Conservation (phyloP, 2,888 invertebrate genomes). For the Oeneis ivallda region DNA sequence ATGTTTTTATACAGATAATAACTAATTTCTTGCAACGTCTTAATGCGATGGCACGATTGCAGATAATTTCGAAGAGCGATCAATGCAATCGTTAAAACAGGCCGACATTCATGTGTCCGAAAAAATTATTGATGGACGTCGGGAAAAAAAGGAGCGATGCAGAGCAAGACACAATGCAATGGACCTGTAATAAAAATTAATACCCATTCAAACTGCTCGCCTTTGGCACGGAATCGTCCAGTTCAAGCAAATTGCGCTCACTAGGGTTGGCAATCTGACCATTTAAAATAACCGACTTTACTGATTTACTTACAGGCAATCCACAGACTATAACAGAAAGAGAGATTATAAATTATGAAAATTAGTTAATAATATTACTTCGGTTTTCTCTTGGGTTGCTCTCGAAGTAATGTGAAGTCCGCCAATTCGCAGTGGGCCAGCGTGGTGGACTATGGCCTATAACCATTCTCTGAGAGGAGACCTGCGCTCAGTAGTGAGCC, state of each 20-base stretch:
- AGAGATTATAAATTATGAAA: too few relatives aligned
- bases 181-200: conserved; percentile 79
- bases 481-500: too few relatives aligned
- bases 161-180: conserved; percentile 66
- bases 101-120: conserved; percentile 75
- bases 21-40: conserved; percentile 43
- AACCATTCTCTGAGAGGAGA: too few relatives aligned
- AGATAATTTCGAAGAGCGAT: conserved; percentile 65
- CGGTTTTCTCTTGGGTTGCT: too few relatives aligned
- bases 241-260: conserved; percentile 56
- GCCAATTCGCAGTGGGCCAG: too few relatives aligned
- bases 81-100: conserved; percentile 66
- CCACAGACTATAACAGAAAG: not conserved
- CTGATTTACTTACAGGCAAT: not conserved
- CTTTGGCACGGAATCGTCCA: conserved; percentile 36
- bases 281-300: not conserved
- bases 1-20: conserved; percentile 25
- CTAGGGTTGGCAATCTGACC: conserved; percentile 47
- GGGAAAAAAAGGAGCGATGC: conserved; percentile 63
- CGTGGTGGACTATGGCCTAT: too few relatives aligned
- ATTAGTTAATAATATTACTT: too few relatives aligned
- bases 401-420: too few relatives aligned
- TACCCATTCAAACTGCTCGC: conserved; percentile 64
- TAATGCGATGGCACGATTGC: conserved; percentile 57
- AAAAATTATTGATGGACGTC: conserved; percentile 74